phyloP scores from a whole-genome alignment of 2,888 invertebrate species.

The Macrophya alboannulata region DNA sequence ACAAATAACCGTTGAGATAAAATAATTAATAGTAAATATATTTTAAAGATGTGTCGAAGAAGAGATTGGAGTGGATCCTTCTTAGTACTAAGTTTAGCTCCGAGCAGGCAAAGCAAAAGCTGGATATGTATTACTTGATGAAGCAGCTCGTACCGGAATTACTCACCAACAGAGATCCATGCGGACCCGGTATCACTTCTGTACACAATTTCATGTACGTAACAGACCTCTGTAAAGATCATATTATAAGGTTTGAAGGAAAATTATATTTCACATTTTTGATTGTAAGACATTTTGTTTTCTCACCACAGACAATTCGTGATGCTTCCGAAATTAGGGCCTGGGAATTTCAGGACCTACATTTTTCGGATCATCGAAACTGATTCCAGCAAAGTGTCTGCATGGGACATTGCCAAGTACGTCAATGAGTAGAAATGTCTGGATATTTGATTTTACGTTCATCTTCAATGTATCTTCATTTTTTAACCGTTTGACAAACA shows the following conservation, averaged over 20 bases:
- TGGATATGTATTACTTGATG: constrained; percentile 85
- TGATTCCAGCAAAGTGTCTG: constrained; percentile 80
- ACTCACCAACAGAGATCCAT: constrained; percentile 83
- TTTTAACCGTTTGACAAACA: not conserved
- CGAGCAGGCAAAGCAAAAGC: constrained; percentile 84
- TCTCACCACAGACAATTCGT: constrained; percentile 82
- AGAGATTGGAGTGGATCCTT: constrained; percentile 71
- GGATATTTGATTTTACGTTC: not conserved
- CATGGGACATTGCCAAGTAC: constrained; percentile 76
- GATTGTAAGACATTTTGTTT: constrained; percentile 18
- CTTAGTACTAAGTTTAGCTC: constrained; percentile 83
- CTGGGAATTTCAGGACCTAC: constrained; percentile 83
- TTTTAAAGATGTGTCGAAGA: constrained; percentile 68
- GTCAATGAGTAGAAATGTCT: not conserved
- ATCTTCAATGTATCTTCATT: not conserved
- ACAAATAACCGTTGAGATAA: not conserved
- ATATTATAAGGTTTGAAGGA: not conserved
- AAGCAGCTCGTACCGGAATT: constrained; percentile 84
- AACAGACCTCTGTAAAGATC: not conserved
- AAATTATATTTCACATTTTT: constrained; percentile 5
- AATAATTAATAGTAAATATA: not conserved
- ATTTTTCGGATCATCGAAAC: constrained; percentile 81
- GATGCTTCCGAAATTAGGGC: constrained; percentile 84
- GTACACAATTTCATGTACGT: constrained; percentile 68
- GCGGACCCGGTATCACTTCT: constrained; percentile 79